Base-by-base conservation (phyloP, 92 coral and sea anemone genomes). In the Heliopora coerulea region DNA sequence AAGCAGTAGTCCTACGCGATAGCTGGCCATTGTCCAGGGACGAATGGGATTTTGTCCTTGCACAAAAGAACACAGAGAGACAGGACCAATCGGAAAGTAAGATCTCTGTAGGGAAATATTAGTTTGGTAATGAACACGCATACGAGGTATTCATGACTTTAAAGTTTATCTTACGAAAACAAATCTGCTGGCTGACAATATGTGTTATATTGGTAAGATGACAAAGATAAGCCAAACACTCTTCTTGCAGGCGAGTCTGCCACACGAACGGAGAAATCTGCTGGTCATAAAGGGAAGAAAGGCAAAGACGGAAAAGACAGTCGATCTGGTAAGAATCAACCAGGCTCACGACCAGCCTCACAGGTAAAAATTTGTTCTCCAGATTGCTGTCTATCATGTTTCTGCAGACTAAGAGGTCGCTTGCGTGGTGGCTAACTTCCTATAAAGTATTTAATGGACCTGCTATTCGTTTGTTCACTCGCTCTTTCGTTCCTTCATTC, bases 11-110 rank as follows among this genome's bases (percentile, higher is more conserved):
- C 23, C 57, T 90, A 56, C 89, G 98, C 5, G 96, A 88, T 63
- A 93, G 98, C 65, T 93, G 98, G 98, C 98, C 98, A 2, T 76
- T 93, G 58, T 87, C 96, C 17, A 89, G 78, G 57, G 88, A 84
- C 37, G 73, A 89, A 56, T 93, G 98, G 98, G 98, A 93, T 28
- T 93, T 93, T 63, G 89, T 93, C 1, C 83, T 82, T 34, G 84
- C 89, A 84, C 59, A 87, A 69, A 93, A 83, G 61, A 87, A 78
- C 57, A 75, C 91, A 18, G 98, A 93, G 56, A 73, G 78, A 56
- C 76, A 73, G 4, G 97, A 91, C 18, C 41, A 79, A 19, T 65
- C 68, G 0, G 83, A 85, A 8, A 79, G 89, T 86, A 75, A 23
- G 82, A 69, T 1, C 24, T 33, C 29, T 0, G n/a, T n/a, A n/a